phyloP scores from a whole-genome alignment of 2,888 invertebrate species.

The Ctena decussata region DNA sequence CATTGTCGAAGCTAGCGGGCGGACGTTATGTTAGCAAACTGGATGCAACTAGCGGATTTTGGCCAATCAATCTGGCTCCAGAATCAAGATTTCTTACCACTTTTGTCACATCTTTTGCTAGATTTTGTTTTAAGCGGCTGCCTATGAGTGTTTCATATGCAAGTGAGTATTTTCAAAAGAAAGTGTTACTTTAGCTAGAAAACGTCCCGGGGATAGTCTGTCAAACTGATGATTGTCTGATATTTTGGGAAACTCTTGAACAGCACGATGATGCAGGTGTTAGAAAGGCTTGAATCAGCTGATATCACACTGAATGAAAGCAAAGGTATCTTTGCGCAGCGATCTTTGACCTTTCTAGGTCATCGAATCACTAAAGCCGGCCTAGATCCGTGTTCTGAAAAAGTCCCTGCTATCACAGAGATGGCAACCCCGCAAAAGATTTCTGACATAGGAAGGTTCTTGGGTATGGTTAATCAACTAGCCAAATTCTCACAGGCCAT shows the following conservation, averaged over 20 bases:
- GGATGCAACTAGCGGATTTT: slow-evolving; percentile 49
- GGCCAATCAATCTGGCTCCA: slow-evolving; percentile 52
- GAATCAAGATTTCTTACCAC: slow-evolving; percentile 36
- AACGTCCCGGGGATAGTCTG: too few species aligned
- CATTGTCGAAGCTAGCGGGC: too few species aligned
- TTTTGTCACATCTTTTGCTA: slow-evolving; percentile 50
- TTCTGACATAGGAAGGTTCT: slow-evolving; percentile 17
- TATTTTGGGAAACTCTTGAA: neutral
- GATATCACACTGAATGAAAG: slow-evolving; percentile 55
- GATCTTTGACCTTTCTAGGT: slow-evolving; percentile 44
- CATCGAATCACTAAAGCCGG: slow-evolving; percentile 19
- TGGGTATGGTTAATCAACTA: slow-evolving; percentile 55
- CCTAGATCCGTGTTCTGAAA: slow-evolving; percentile 6
- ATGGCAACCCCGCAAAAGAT: neutral
- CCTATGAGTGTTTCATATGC: neutral
- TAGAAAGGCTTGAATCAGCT: slow-evolving; percentile 28
- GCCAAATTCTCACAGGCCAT: too few species aligned
- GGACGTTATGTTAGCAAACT: too few species aligned
- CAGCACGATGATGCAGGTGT: neutral
- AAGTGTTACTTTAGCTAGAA: neutral
- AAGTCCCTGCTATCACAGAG: neutral
- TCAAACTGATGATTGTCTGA: too few species aligned
- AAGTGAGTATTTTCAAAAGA: neutral
- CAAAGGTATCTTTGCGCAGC: slow-evolving; percentile 56
- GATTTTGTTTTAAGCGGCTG: slow-evolving; percentile 37